Evolutionary conservation across 2,797 vertebrate species (phyloP).

Genomic region (Eidolon dupreanum): DNA sequence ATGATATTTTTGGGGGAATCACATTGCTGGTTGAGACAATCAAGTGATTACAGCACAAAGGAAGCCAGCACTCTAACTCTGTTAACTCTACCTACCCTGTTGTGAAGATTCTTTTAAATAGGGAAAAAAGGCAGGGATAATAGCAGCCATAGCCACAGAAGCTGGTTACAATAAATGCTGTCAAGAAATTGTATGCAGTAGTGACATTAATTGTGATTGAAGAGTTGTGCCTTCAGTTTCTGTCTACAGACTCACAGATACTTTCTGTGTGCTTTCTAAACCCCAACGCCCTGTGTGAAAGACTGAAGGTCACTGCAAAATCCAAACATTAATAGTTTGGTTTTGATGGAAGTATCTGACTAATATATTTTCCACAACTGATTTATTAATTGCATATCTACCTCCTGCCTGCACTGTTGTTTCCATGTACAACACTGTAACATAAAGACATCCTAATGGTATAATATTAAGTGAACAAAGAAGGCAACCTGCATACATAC

Average conservation of each 20-base stretch:
- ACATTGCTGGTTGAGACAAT: neutral
- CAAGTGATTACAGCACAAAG: neutral
- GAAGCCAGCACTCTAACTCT: neutral
- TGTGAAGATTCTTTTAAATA: neutral
- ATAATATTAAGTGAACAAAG: neutral
- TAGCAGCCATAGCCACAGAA: neutral
- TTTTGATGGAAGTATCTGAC: conserved; percentile 9
- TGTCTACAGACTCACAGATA: neutral
- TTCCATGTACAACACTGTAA: neutral
- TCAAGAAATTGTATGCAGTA: neutral
- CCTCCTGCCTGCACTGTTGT: neutral
- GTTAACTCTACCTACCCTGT: neutral
- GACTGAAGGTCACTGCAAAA: neutral
- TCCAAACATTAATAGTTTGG: neutral
- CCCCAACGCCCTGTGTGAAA: neutral
- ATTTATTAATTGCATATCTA: neutral
- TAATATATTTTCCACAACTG: neutral
- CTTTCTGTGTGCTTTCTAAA: neutral
- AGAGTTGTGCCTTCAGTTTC: neutral
- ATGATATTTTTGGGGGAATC: neutral
- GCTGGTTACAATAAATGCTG: neutral
- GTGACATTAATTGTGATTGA: neutral
- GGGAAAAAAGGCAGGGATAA: neutral
- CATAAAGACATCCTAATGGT: neutral
- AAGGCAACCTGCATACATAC: neutral